Percentiles rank a stretch among this genome's conserved stretches.
phyloP scores from a whole-genome alignment of 1,140 invertebrate species.

The Halyomorpha halys region DNA sequence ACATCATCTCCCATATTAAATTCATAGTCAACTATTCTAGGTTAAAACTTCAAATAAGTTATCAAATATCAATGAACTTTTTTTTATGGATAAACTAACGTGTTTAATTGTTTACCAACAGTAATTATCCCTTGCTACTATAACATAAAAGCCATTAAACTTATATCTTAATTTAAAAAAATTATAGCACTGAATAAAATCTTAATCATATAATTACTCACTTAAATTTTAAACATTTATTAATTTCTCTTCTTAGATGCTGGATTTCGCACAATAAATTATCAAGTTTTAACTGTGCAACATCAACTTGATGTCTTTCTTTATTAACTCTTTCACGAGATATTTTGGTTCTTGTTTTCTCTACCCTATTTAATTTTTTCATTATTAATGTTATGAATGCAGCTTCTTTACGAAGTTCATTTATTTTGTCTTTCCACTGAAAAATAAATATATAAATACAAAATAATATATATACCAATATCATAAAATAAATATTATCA shows the following conservation, averaged over 20 bases:
- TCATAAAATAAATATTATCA: conserved; percentile 13
- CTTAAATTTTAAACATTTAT: conserved; percentile 87
- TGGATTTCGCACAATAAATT: conserved; percentile 92
- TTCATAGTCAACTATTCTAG: too few relatives aligned
- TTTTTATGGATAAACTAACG: too few relatives aligned
- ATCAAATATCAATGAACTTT: too few relatives aligned
- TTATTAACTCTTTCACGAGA: conserved; percentile 64
- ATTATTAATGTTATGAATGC: conserved; percentile 64
- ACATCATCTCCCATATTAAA: too few relatives aligned
- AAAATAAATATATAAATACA: conserved; percentile 36
- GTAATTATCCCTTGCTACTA: too few relatives aligned
- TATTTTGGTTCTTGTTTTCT: conserved; percentile 74
- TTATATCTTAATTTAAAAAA: too few relatives aligned
- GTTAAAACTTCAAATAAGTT: too few relatives aligned
- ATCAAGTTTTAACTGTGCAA: conserved; percentile 79
- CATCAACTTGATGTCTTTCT: conserved; percentile 79
- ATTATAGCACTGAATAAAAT: too few relatives aligned
- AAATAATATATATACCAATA: conserved; percentile 18
- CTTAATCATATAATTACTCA: conserved; percentile 34
- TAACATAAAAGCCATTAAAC: too few relatives aligned
- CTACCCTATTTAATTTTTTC: conserved; percentile 82
- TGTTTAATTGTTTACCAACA: too few relatives aligned
- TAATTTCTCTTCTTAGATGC: conserved; percentile 86
- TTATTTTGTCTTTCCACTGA: conserved; percentile 50
- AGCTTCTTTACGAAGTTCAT: conserved; percentile 54